These are phyloP conservation scores for Cephalotes varians DNA, from an alignment of 2,888 invertebrate genomes.

Conservation along the genomic window DNA sequence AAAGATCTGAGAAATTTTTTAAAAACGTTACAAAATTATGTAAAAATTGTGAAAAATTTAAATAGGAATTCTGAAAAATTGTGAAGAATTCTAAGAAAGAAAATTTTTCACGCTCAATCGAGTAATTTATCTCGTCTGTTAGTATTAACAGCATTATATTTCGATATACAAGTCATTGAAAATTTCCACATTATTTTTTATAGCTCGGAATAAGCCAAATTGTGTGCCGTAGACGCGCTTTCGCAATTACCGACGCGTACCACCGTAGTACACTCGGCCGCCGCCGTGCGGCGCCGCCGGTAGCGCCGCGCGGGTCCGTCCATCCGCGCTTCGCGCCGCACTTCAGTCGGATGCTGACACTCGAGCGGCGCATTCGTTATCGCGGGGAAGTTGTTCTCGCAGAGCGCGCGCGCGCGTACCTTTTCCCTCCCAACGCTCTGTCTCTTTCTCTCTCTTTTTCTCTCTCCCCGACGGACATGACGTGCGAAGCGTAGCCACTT, in stretches of 20 bases:
- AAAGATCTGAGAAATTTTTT: too few relatives aligned
- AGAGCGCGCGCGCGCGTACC: slow-evolving; percentile 38
- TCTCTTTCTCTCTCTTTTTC: not conserved
- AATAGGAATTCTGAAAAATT: too few relatives aligned
- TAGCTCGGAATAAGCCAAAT: too few relatives aligned
- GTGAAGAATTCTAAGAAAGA: too few relatives aligned
- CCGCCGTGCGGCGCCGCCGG: not conserved
- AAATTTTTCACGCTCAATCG: too few relatives aligned
- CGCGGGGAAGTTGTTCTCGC: slow-evolving; percentile 19
- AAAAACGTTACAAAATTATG: too few relatives aligned
- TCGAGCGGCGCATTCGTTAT: slow-evolving; percentile 56
- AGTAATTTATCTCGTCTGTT: too few relatives aligned
- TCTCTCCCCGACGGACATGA: slow-evolving; percentile 24
- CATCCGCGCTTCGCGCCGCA: not conserved
- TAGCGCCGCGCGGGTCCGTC: not conserved
- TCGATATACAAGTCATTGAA: too few relatives aligned
- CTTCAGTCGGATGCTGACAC: slow-evolving; percentile 73
- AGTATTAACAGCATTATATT: too few relatives aligned
- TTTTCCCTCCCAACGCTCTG: slow-evolving; percentile 20
- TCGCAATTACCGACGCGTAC: not conserved
- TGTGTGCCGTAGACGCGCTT: not conserved
- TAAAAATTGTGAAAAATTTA: too few relatives aligned
- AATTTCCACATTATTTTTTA: too few relatives aligned
- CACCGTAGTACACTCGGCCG: too few relatives aligned
- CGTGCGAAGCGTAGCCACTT: slow-evolving; percentile 28